phyloP scores from a whole-genome alignment of 1,140 invertebrate species.

The Aphis gossypii region DNA sequence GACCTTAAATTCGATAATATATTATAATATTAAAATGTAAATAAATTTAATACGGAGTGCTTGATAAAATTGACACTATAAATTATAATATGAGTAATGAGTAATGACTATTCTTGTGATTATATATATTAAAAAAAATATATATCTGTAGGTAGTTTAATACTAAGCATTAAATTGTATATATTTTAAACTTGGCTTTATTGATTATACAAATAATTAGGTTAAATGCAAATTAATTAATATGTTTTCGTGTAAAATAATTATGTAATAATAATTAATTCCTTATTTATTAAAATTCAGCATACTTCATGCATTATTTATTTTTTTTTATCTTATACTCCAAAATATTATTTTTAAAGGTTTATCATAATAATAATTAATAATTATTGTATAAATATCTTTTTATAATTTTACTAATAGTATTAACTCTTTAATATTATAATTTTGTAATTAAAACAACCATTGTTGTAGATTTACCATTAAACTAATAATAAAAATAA shows the following conservation, averaged over 20 bases:
- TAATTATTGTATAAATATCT: not conserved
- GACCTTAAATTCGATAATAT: too few relatives aligned
- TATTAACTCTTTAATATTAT: not conserved
- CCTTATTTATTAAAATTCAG: not conserved
- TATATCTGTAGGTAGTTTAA: too few relatives aligned
- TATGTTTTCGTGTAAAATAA: constrained; percentile 1
- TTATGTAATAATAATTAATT: not conserved
- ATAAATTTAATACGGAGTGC: too few relatives aligned
- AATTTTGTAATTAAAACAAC: not conserved
- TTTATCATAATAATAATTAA: not conserved
- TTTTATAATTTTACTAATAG: constrained; percentile 18
- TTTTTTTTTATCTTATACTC: not conserved
- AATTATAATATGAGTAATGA: too few relatives aligned
- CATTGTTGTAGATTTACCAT: not conserved
- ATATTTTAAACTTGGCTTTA: not conserved
- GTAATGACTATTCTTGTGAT: too few relatives aligned
- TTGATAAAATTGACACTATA: too few relatives aligned
- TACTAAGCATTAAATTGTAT: too few relatives aligned
- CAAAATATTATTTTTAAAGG: not conserved
- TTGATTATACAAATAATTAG: not conserved
- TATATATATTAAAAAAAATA: too few relatives aligned
- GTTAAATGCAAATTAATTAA: not conserved
- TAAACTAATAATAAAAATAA: not conserved
- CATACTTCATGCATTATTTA: not conserved
- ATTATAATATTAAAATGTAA: too few relatives aligned